phyloP scores from a whole-genome alignment of 2,888 invertebrate genomes.

The Conistra vaccinii region DNA sequence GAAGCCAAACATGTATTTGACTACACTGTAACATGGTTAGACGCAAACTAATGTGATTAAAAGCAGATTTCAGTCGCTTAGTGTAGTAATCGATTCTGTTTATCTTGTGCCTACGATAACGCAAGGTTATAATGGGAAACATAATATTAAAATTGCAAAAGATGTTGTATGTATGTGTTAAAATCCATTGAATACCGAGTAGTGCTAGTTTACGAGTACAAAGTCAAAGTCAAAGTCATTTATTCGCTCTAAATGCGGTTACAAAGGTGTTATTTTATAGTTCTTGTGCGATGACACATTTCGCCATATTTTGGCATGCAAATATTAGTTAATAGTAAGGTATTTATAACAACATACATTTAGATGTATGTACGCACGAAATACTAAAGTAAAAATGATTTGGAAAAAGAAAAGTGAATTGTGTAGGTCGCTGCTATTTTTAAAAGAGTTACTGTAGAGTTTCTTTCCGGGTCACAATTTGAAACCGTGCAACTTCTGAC shows the following conservation, averaged over 20 bases:
- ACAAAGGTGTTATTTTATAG: no score
- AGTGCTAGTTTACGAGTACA: background rate
- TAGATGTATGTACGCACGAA: no score
- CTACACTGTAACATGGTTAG: background rate
- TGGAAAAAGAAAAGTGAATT: background rate
- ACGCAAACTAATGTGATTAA: background rate
- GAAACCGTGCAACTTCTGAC: no score
- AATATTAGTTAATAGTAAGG: no score
- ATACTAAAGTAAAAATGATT: background rate
- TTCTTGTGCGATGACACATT: no score
- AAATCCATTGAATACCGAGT: background rate
- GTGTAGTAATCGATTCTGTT: background rate
- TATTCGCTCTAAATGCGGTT: no score
- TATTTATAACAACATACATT: no score
- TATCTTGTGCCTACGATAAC: slow-evolving; percentile 1
- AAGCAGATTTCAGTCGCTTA: background rate
- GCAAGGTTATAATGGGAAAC: background rate
- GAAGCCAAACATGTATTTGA: background rate
- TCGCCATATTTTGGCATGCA: no score
- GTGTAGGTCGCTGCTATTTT: background rate
- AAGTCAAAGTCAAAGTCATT: no score
- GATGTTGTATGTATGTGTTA: background rate
- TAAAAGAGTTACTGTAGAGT: background rate
- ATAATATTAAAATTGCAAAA: background rate
- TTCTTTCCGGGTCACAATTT: no score